Base-by-base conservation (phyloP, 2,113 vertebrate species). In the Channa argus region DNA sequence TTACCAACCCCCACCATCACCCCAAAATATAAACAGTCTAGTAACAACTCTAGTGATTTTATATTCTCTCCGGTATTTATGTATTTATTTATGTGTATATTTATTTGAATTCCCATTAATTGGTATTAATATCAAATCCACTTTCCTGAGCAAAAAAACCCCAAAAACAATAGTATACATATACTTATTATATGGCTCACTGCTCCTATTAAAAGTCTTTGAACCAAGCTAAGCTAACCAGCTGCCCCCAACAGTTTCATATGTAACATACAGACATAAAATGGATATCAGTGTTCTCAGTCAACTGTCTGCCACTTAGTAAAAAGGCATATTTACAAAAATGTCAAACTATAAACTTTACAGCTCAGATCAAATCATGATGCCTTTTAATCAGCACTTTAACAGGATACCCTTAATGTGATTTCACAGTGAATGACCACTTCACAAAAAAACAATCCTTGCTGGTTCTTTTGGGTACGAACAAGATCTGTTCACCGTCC, bases 401-500 rank as follows among this genome's bases (percentile, higher is more conserved):
- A 2, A 58, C 24, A 56, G 2, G 33, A 59, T 37, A 80, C 63
- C 8, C 11, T 53, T 34, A 24, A 56, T 60, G 24, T 53, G 34
- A 44, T 61, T 63, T 73, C 44, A 50, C 13, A 58, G 50, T 53
- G 13, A 82, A 58, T 33, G 45, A 69, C 9, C 5, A 8, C 6
- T 72, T 74, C 47, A 8, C 13, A 65, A 60, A 68, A 68, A 75
- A 61, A 34, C 2, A 33, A 59, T 58, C 58, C 41, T 49, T 9
- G 38, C 43, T 5, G 47, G n/a, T 39, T 73, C 36, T 44, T 71
- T 66, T 65, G 65, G 72, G 63, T 53, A 11, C 50, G 38, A 60
- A 63, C 14, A 33, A 64, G 63, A 78, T 79, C 63, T 81, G 63
- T 59, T 81, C 67, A 49, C 65, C 72, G 66, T 85, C 63, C 58